Evolutionary conservation across 2,888 invertebrate genomes (phyloP).

Genomic region (Conops quadrifasciatus): DNA sequence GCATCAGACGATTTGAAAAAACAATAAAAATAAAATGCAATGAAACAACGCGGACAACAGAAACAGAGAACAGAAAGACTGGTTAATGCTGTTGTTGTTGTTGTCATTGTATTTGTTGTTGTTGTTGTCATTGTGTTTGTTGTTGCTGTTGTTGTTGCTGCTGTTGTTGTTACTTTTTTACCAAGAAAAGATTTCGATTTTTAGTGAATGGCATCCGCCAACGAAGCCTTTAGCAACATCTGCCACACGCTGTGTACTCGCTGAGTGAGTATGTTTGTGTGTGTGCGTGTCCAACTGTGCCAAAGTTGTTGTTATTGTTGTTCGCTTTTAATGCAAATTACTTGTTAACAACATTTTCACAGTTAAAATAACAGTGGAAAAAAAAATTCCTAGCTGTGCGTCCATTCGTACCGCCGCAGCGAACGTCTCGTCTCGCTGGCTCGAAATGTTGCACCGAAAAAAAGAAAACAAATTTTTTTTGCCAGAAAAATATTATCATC

Average conservation of each 20-base stretch:
- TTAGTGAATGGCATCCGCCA: conserved; percentile 28
- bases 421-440: too few relatives aligned
- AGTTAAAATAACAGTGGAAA: conserved; percentile 4
- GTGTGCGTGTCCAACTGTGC: not conserved
- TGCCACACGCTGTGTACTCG: not conserved
- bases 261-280: not conserved
- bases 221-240: conserved; percentile 8
- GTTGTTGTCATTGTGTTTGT: conserved; percentile 29
- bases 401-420: too few relatives aligned
- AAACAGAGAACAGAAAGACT: not conserved
- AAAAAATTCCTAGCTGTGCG: too few relatives aligned
- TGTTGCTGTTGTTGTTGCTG: conserved; percentile 43
- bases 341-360: conserved; percentile 31
- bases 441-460: too few relatives aligned
- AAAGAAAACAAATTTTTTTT: too few relatives aligned
- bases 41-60: too few relatives aligned
- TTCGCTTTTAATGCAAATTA: conserved; percentile 36
- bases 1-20: too few relatives aligned
- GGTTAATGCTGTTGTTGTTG: conserved; percentile 17
- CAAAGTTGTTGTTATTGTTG: conserved; percentile 20
- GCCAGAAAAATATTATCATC: too few relatives aligned
- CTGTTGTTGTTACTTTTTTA: conserved; percentile 44
- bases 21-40: too few relatives aligned
- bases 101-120: conserved; percentile 33
- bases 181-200: conserved; percentile 34